Percentiles rank a stretch among this genome's conserved stretches.
Evolutionary conservation across 2,113 vertebrate genomes (phyloP).

Genomic region (Anguilla japonica): DNA sequence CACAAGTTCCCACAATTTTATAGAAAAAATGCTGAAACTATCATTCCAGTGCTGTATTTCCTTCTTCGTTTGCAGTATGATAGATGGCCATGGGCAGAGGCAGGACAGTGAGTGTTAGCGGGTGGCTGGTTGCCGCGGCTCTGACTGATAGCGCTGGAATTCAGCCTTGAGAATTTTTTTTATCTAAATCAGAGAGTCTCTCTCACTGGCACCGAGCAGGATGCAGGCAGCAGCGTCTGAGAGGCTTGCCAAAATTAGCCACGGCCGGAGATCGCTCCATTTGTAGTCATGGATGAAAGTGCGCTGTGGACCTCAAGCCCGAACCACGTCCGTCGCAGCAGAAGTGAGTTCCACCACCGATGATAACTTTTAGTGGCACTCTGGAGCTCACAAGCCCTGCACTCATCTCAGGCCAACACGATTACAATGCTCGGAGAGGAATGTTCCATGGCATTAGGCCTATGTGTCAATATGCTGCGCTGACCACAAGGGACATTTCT

Average conservation of each 20-base stretch:
- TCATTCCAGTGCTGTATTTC: background rate
- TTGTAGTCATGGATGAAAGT: slow-evolving; percentile 62
- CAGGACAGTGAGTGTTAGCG: slow-evolving; percentile 42
- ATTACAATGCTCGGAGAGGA: background rate
- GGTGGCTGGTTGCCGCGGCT: slow-evolving; percentile 26
- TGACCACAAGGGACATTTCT: slow-evolving; percentile 6
- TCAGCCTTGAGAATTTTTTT: slow-evolving; percentile 49
- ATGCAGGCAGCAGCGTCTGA: slow-evolving; percentile 46
- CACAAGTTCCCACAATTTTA: slow-evolving; percentile 32
- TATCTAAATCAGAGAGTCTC: slow-evolving; percentile 65
- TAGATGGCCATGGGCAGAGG: background rate
- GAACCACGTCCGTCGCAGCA: slow-evolving; percentile 47
- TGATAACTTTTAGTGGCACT: slow-evolving; percentile 51
- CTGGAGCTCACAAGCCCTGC: background rate
- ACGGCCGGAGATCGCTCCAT: slow-evolving; percentile 52
- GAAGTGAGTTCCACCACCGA: slow-evolving; percentile 54
- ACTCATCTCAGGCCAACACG: background rate
- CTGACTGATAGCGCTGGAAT: slow-evolving; percentile 69
- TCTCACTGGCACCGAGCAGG: slow-evolving; percentile 57
- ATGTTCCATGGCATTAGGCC: background rate
- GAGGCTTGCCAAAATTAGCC: slow-evolving; percentile 69
- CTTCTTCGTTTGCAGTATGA: background rate
- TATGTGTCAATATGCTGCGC: background rate
- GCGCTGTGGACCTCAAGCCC: slow-evolving; percentile 20
- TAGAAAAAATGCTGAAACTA: background rate